A percentile compares a stretch with the other conserved stretches of the same genome.
These are phyloP conservation scores for Rhinoraja longicauda DNA, from an alignment of 2,797 vertebrate genomes.

Conservation along the genomic window DNA sequence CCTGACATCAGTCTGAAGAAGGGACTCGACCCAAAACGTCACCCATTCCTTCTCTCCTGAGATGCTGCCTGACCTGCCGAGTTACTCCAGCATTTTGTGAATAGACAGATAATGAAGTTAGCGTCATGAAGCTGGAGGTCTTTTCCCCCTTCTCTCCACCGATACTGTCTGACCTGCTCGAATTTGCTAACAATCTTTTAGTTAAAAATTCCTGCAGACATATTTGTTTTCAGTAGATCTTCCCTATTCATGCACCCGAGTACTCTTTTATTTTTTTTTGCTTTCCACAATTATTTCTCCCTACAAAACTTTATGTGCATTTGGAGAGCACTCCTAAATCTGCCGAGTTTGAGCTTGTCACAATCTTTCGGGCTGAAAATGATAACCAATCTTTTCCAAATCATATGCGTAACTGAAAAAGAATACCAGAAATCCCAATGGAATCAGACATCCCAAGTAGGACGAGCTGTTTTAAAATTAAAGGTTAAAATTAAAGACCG, in stretches of 20 bases:
- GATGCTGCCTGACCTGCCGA: too few relatives aligned
- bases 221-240: too few relatives aligned
- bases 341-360: background rate
- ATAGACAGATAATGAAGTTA: too few relatives aligned
- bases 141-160: too few relatives aligned
- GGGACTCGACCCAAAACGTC: too few relatives aligned
- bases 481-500: background rate
- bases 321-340: background rate
- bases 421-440: background rate
- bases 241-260: background rate
- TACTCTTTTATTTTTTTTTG: background rate
- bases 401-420: background rate
- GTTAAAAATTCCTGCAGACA: too few relatives aligned
- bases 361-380: background rate
- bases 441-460: background rate
- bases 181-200: too few relatives aligned
- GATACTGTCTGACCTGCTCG: too few relatives aligned
- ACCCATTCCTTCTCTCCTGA: too few relatives aligned
- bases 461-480: background rate
- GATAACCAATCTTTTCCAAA: background rate
- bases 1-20: too few relatives aligned
- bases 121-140: too few relatives aligned
- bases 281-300: background rate
- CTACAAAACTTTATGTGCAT: background rate
- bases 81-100: too few relatives aligned